A percentile compares a stretch with the other conserved stretches of the same genome.
These are phyloP conservation scores for Saccopteryx leptura DNA, from an alignment of 2,113 vertebrate species.

Conservation along the genomic window DNA sequence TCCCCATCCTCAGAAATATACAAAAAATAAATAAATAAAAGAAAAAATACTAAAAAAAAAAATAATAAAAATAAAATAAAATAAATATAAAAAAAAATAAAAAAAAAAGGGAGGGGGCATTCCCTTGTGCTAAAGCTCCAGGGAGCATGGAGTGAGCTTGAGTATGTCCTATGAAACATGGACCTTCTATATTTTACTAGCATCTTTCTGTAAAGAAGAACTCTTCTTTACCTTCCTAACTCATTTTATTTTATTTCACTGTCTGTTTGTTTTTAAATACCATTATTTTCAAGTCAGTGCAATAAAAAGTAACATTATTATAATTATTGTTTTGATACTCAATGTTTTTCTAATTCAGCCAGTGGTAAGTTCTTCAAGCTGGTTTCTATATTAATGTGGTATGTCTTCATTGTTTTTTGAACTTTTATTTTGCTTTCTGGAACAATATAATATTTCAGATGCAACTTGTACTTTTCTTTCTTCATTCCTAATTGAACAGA, in stretches of 20 bases:
- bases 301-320: neutral
- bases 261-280: neutral
- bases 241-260: neutral
- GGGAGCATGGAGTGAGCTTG: too few relatives aligned
- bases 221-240: neutral
- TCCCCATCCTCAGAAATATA: too few relatives aligned
- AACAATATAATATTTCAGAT: slow-evolving; percentile 24
- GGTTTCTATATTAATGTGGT: neutral
- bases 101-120: too few relatives aligned
- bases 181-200: neutral
- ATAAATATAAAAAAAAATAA: too few relatives aligned
- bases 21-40: too few relatives aligned
- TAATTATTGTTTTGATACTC: slow-evolving; percentile 15
- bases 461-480: neutral
- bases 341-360: neutral
- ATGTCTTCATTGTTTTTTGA: neutral
- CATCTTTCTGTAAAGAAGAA: slow-evolving; percentile 10
- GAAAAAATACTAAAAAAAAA: too few relatives aligned
- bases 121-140: too few relatives aligned
- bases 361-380: neutral
- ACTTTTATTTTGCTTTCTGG: neutral
- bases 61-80: too few relatives aligned
- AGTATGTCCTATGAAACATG: too few relatives aligned
- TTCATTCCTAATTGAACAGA: neutral
- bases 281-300: neutral